Base-by-base conservation (phyloP, 2,113 vertebrate genomes). In the Tachycineta bicolor region DNA sequence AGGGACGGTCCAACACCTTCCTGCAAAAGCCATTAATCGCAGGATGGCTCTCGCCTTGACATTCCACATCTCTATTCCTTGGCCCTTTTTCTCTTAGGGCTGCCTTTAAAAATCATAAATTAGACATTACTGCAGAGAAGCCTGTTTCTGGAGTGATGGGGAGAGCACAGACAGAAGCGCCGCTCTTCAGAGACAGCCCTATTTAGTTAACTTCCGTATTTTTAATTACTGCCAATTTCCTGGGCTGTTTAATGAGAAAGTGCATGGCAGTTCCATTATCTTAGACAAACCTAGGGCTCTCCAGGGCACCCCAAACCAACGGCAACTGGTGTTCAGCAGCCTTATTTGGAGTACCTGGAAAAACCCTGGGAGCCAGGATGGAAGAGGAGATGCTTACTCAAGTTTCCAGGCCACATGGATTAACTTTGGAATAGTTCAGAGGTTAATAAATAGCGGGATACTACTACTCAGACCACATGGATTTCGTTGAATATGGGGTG, bases 161-260 rank as follows among this genome's bases (percentile, higher is more conserved):
- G 41, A 83, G 39, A 79, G 62, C 56, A 50, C 9, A 33, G 70
- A 29, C 55, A 93, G 75, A 77, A 87, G 78, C 25, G 5, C 49
- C 18, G 29, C 47, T 50, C 94, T 87, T 88, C 47, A 92, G 70
- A 94, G 89, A 90, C 89, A 94, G 86, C 11, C n/a, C 82, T 93
- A 50, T 74, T 85, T 77, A 93, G 89, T 85, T 79, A 93, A 87
- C 49, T 71, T 85, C 82, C 3, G 7, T 31, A 76, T 65, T 87
- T 93, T 89, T 93, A 96, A 95, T 96, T 94, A 91, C 81, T 84
- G 70, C 17, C 77, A 67, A 5, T 67, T 92, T 90, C 83, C 91
- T n/a, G 46, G 23, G 41, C 74, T 77, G 46, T 56, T 93, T 88
- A 94, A 96, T 55, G 81, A 91, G 79, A 71, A 85, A 80, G 71